Evolutionary conservation across 2,797 vertebrate genomes (phyloP).

Genomic region (Acipenser oxyrinchus): DNA sequence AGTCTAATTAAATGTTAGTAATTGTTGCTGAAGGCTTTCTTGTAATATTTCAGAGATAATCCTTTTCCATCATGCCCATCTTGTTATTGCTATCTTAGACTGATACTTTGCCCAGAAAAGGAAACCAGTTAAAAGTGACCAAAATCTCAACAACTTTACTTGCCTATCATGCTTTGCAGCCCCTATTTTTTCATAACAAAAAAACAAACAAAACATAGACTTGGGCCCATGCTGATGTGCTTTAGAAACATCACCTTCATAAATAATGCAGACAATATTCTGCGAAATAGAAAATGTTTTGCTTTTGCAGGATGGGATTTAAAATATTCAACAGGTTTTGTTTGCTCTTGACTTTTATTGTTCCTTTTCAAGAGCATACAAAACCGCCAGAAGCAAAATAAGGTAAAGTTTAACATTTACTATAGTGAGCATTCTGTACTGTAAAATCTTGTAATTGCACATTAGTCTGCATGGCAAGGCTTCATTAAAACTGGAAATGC

Average conservation of each 20-base stretch:
- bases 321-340: slow-evolving; percentile 14
- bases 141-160: too few species aligned
- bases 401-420: neutral
- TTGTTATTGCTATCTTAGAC: too few species aligned
- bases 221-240: neutral
- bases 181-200: too few species aligned
- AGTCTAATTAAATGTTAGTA: too few species aligned
- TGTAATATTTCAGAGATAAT: too few species aligned
- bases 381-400: neutral
- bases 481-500: neutral
- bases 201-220: too few species aligned
- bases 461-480: neutral
- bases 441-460: neutral
- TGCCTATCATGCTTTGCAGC: too few species aligned
- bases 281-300: slow-evolving; percentile 7
- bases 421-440: neutral
- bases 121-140: too few species aligned
- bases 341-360: neutral
- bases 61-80: too few species aligned
- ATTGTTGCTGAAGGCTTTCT: too few species aligned
- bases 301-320: slow-evolving; percentile 5
- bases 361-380: neutral
- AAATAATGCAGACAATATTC: slow-evolving; percentile 19
- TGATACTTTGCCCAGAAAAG: too few species aligned
- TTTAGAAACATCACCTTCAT: slow-evolving; percentile 5